These are phyloP conservation scores for Marmota monax DNA, from an alignment of 2,113 vertebrate species.

Conservation along the genomic window DNA sequence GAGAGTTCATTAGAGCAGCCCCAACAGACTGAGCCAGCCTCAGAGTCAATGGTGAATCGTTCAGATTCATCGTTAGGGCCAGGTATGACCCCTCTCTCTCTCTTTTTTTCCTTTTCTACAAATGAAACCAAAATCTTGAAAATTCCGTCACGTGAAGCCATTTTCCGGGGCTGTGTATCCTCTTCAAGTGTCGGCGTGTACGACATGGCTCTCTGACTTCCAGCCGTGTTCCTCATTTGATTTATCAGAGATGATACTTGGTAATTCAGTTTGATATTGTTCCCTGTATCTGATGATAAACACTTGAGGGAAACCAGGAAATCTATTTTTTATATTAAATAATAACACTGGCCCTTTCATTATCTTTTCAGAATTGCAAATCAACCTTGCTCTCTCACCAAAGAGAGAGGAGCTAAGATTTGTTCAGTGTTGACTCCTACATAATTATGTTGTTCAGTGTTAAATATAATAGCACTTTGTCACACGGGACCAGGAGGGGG, in stretches of 20 bases:
- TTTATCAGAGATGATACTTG: slow-evolving; percentile 78
- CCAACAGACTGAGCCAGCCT: no score
- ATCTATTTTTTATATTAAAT: slow-evolving; percentile 82
- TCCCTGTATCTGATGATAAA: slow-evolving; percentile 72
- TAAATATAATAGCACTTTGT: slow-evolving; percentile 58
- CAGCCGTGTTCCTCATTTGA: slow-evolving; percentile 59
- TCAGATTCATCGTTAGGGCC: not conserved
- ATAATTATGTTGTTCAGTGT: slow-evolving; percentile 10
- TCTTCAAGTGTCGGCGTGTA: not conserved
- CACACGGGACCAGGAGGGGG: slow-evolving; percentile 85
- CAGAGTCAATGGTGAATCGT: not conserved
- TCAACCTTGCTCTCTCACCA: not conserved
- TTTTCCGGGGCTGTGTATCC: slow-evolving; percentile 10
- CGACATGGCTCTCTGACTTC: not conserved
- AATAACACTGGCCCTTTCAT: slow-evolving; percentile 77
- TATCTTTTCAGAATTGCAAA: slow-evolving; percentile 75
- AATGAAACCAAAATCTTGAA: not conserved
- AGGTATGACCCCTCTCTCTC: no score
- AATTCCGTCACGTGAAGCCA: not conserved
- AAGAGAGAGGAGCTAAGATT: slow-evolving; percentile 15
- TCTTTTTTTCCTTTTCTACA: not conserved
- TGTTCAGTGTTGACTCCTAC: not conserved
- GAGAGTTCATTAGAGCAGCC: not conserved
- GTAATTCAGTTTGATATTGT: slow-evolving; percentile 80
- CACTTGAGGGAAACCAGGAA: slow-evolving; percentile 78